These are phyloP conservation scores for Bradypodion pumilum DNA, from an alignment of 2,797 vertebrate species.

Conservation along the genomic window DNA sequence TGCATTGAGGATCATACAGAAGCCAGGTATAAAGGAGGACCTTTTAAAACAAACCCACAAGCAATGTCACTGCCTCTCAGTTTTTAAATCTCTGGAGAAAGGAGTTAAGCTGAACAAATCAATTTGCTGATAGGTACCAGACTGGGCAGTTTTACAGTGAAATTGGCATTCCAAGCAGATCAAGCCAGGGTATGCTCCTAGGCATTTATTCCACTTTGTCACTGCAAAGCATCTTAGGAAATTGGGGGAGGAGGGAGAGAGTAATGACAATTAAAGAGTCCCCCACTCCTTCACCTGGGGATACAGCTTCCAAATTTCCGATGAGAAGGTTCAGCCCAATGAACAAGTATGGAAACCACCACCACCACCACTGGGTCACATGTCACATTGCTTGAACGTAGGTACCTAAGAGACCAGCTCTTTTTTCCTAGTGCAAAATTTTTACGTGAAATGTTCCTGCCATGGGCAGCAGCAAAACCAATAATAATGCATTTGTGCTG, in stretches of 20 bases:
- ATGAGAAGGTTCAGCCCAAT: not conserved
- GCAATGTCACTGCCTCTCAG: not conserved
- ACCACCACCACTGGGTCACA: accelerated
- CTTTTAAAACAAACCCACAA: too few species aligned
- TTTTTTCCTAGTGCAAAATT: not conserved
- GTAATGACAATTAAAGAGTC: not conserved
- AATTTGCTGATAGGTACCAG: not conserved
- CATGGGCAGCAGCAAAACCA: not conserved
- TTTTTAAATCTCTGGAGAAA: not conserved
- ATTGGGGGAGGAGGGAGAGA: too few species aligned
- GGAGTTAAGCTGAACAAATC: not conserved
- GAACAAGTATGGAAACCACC: not conserved
- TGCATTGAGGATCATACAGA: too few species aligned
- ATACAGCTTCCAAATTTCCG: not conserved
- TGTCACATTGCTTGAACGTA: not conserved
- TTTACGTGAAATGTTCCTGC: not conserved
- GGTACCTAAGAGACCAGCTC: not conserved
- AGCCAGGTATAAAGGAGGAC: too few species aligned
- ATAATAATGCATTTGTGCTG: not conserved
- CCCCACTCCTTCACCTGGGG: not conserved
- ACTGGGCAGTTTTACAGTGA: not conserved
- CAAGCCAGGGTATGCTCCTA: too few species aligned
- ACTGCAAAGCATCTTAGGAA: not conserved
- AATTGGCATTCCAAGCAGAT: not conserved
- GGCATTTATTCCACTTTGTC: not conserved